Conservation (phyloP, 2,888 invertebrate genomes). For the Omphaloscelis lunosa region DNA sequence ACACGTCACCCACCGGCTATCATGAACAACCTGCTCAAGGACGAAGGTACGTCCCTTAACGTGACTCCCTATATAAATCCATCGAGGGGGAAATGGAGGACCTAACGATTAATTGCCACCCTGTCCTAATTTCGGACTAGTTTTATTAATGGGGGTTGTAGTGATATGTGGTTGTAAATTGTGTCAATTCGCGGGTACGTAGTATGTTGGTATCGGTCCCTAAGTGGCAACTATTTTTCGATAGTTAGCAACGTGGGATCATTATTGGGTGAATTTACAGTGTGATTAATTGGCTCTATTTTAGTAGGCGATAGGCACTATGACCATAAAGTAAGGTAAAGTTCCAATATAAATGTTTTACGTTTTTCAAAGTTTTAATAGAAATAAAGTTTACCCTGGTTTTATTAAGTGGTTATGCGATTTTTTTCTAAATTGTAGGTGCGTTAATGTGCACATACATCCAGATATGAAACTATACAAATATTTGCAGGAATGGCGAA, state of each 20-base stretch:
- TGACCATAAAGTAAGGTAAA: not conserved
- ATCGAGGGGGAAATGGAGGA: conserved; percentile 7
- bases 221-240: not conserved
- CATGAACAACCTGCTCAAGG: conserved; percentile 49
- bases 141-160: conserved; percentile 42
- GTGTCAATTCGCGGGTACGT: conserved; percentile 31
- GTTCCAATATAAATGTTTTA: not conserved
- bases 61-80: conserved; percentile 47
- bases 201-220: conserved; percentile 2
- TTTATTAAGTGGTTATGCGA: too few species aligned
- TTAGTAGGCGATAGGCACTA: not conserved
- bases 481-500: not conserved
- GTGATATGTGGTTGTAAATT: conserved; percentile 34
- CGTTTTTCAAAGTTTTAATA: not conserved
- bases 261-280: not conserved
- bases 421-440: not conserved
- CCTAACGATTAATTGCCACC: conserved; percentile 53
- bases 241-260: not conserved
- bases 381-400: too few species aligned
- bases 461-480: not conserved
- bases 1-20: conserved; percentile 14
- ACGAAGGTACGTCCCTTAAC: conserved; percentile 32
- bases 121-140: conserved; percentile 42
- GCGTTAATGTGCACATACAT: not conserved
- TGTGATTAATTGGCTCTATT: not conserved